Base-by-base conservation (phyloP, 2,888 invertebrate species). In the Cosmopolites sordidus region DNA sequence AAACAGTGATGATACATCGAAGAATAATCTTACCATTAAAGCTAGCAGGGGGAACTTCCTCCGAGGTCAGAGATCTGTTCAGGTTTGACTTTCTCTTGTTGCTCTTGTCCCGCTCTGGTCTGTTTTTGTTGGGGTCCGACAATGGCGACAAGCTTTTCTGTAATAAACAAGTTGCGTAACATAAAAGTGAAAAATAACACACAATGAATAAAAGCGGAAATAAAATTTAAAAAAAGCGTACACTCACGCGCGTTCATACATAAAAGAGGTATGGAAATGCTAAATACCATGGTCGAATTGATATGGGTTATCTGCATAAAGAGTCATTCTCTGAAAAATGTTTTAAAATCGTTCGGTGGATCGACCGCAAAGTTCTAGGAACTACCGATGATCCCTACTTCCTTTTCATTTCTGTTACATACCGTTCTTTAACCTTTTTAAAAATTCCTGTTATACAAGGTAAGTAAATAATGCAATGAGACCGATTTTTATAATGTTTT, bases 41-140 rank as follows among this genome's bases (percentile, higher is more conserved):
- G 44, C 59, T 61, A 33, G 54, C 63, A 58, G 56, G 59, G 49
- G 69, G 69, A 53, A 71, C 67, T 56, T 77, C 77, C 66, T 79
- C 79, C 29, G 75, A 73, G 53, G 67, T 68, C 18, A 69, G 73
- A 41, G 79, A 78, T 60, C 79, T 78, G 74, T 82, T 85, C 64
- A 81, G 75, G 74, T 82, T 82, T 62, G 82, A 83, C 75, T 81
- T 83, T 58, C 82, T 78, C 72, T 82, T 84, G 62, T 78, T 76
- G 67, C 79, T 83, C 68, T 82, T 84, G 73, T 86, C 85, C 60
- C 78, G 78, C 63, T 79, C 78, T 45, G 71, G 39, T 22, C 49
- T 59, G 39, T 60, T 62, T 30, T 65, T 65, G 5, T 43, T 16
- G 8, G 38, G 39, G 2, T 39, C 27, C 15, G 41, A 41, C 30